Evolutionary conservation across 1,140 invertebrate species (phyloP).

Genomic region (Amphibalanus amphitrite): DNA sequence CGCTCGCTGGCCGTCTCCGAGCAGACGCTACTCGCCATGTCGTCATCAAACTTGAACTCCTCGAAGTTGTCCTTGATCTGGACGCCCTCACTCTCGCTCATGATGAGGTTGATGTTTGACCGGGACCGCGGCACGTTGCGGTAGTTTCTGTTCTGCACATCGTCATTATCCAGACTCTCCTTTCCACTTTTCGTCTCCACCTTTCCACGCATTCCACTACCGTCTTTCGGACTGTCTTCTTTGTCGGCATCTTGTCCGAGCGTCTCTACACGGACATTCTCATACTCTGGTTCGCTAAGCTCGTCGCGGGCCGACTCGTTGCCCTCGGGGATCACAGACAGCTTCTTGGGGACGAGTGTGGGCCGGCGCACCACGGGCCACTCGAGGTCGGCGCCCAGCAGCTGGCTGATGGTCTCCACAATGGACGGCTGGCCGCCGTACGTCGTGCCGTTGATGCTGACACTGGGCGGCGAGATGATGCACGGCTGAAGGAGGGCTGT

Average conservation of each 20-base stretch:
- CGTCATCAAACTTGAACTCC: neutral
- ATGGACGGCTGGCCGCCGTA: neutral
- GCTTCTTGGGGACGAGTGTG: neutral
- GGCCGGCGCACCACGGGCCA: neutral
- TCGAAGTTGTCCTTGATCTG: conserved; percentile 1
- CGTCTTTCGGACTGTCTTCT: neutral
- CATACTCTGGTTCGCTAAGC: neutral
- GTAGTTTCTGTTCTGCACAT: neutral
- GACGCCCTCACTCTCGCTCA: neutral
- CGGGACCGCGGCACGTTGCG: neutral
- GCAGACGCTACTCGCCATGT: neutral
- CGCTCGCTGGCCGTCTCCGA: neutral
- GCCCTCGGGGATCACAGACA: neutral
- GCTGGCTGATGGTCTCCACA: neutral
- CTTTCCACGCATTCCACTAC: neutral
- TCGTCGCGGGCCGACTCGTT: neutral
- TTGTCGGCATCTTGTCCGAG: neutral
- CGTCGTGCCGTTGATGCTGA: neutral
- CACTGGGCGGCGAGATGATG: neutral
- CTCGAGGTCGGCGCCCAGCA: neutral
- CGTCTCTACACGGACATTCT: neutral
- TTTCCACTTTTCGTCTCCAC: neutral
- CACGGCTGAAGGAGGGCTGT: neutral
- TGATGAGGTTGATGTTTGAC: neutral
- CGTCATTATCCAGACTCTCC: neutral